Percentiles rank a stretch among this genome's conserved stretches.
phyloP scores from a whole-genome alignment of 2,797 vertebrate species.

The Xerus rutilus region DNA sequence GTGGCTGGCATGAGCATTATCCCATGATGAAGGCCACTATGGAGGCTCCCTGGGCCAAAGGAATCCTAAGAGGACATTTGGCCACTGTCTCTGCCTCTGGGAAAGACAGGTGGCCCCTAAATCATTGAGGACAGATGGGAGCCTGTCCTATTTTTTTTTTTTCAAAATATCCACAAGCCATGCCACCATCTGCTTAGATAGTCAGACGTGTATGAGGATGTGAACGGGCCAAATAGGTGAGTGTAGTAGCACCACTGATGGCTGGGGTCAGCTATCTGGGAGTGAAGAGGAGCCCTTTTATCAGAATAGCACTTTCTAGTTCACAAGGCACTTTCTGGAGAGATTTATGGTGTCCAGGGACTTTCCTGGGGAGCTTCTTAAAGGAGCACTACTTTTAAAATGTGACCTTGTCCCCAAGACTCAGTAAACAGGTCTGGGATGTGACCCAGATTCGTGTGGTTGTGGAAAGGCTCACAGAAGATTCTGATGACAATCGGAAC shows the following conservation, averaged over 20 bases:
- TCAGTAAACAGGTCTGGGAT: neutral
- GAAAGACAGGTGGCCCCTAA: constrained; percentile 60
- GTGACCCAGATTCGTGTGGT: accelerated
- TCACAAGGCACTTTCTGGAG: neutral
- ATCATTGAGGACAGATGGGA: constrained; percentile 71
- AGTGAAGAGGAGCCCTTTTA: accelerated
- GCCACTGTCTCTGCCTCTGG: constrained; percentile 64
- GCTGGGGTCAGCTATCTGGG: neutral
- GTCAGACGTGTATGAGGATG: constrained; percentile 18
- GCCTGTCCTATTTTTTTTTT: constrained; percentile 69
- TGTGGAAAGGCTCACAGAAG: neutral
- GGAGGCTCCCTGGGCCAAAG: neutral
- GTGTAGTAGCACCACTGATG: neutral
- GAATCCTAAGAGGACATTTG: neutral
- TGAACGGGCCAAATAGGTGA: constrained; percentile 54
- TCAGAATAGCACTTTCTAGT: neutral
- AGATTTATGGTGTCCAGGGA: neutral
- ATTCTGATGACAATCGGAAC: neutral
- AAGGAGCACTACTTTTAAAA: neutral
- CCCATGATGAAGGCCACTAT: neutral
- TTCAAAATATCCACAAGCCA: constrained; percentile 61
- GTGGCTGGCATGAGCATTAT: no score
- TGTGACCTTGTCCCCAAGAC: neutral
- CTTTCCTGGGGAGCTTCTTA: neutral
- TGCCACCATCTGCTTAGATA: constrained; percentile 74